Conservation (phyloP, 2,113 vertebrate species). For the Arothron firmamentum region DNA sequence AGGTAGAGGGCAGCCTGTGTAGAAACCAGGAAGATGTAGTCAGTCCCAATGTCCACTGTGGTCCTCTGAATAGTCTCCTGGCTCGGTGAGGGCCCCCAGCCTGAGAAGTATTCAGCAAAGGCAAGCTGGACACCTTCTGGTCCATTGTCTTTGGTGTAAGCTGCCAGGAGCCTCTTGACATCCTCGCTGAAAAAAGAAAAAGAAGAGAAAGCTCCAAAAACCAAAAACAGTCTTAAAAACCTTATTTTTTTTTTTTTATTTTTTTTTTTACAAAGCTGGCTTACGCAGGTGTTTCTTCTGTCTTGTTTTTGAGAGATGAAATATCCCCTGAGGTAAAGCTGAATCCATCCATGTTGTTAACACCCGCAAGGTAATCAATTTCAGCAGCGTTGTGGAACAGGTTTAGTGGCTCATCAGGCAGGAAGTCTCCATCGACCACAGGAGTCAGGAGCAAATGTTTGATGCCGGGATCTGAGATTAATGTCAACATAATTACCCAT, state of each 20-base stretch:
- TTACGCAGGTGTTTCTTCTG: constrained; percentile 21
- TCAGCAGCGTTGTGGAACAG: constrained; percentile 80
- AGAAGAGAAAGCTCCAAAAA: too few species aligned
- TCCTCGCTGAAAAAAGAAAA: too few species aligned
- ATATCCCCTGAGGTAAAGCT: constrained; percentile 73
- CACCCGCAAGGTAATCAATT: constrained; percentile 80
- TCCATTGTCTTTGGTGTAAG: constrained; percentile 71
- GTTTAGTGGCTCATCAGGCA: constrained; percentile 76
- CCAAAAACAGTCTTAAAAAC: background rate
- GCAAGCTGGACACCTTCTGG: constrained; percentile 50
- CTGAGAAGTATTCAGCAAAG: constrained; percentile 71
- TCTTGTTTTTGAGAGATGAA: constrained; percentile 68
- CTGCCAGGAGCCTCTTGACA: constrained; percentile 66
- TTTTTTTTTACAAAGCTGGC: background rate
- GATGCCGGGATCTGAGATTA: constrained; percentile 70
- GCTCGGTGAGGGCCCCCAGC: constrained; percentile 66
- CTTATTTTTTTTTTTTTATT: background rate
- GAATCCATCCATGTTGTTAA: constrained; percentile 86
- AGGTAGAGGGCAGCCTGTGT: constrained; percentile 76
- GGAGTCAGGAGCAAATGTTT: constrained; percentile 68
- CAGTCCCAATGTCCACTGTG: constrained; percentile 76
- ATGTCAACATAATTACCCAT: too few species aligned
- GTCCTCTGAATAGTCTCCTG: constrained; percentile 78
- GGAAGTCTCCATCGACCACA: constrained; percentile 84
- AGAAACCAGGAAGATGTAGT: constrained; percentile 86